Conservation (phyloP, 2,888 invertebrate species). For the Ochlodes sylvanus region DNA sequence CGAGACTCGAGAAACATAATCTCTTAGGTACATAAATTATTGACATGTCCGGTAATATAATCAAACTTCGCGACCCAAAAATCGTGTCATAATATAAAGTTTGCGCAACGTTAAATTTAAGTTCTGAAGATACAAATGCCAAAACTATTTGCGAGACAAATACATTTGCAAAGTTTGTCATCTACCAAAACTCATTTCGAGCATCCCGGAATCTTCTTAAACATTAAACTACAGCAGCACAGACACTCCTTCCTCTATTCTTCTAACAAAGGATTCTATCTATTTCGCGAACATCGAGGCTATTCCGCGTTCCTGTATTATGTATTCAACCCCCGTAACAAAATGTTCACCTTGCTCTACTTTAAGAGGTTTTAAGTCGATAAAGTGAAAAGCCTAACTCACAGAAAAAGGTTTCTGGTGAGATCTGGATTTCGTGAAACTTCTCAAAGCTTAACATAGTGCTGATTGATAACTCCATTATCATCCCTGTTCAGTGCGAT, state of each 20-base stretch:
- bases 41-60: too few relatives aligned
- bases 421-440: background rate
- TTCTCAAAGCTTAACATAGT: background rate
- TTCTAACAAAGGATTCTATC: constrained; percentile 33
- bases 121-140: background rate
- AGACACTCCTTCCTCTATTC: constrained; percentile 10
- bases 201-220: constrained; percentile 7
- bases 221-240: constrained; percentile 17
- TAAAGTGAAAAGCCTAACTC: constrained; percentile 26
- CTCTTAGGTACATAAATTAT: too few relatives aligned
- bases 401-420: constrained; percentile 23
- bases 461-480: too few relatives aligned
- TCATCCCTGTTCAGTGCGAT: too few relatives aligned
- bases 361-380: constrained; percentile 35
- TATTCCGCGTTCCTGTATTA: constrained; percentile 33
- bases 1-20: too few relatives aligned
- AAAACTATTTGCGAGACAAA: background rate
- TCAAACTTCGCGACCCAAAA: too few relatives aligned
- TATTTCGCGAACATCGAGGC: constrained; percentile 29
- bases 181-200: constrained; percentile 2
- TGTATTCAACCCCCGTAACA: constrained; percentile 35
- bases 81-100: too few relatives aligned
- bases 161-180: background rate
- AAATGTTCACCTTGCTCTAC: constrained; percentile 36
- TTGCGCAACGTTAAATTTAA: too few relatives aligned